Conservation (phyloP, 2,888 invertebrate genomes). For the Nomada lathburiana region DNA sequence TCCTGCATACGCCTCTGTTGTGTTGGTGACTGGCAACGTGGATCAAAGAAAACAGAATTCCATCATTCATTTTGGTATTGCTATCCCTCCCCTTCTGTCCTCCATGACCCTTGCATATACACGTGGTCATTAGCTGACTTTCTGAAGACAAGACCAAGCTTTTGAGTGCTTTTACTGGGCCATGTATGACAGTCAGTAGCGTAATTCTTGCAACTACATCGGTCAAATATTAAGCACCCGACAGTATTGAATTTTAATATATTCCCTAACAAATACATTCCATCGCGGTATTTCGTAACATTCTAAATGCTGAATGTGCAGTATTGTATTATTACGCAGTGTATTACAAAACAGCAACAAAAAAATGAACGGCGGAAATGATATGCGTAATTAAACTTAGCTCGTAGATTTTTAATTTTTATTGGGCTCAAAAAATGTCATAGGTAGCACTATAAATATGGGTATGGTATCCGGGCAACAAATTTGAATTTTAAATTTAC, state of each 20-base stretch:
- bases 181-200: too few relatives aligned
- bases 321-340: too few relatives aligned
- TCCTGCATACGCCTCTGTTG: conserved; percentile 30
- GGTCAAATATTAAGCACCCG: neutral
- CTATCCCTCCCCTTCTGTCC: conserved; percentile 2
- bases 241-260: neutral
- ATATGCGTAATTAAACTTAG: too few relatives aligned
- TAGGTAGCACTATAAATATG: too few relatives aligned
- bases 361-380: too few relatives aligned
- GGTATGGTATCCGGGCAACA: neutral
- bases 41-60: conserved; percentile 26
- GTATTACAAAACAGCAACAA: too few relatives aligned
- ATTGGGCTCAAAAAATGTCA: too few relatives aligned
- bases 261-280: neutral
- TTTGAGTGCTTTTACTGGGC: conserved; percentile 63
- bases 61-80: conserved; percentile 12
- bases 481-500: conserved; percentile 36
- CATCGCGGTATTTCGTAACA: conserved; percentile 1
- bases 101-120: neutral
- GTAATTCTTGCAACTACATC: conserved; percentile 3
- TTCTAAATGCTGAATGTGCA: neutral
- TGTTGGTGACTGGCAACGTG: conserved; percentile 1
- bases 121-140: conserved; percentile 27
- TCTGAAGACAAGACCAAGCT: conserved; percentile 40
- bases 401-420: too few relatives aligned